phyloP scores from a whole-genome alignment of 2,888 invertebrate species.

The Microchrysa polita region DNA sequence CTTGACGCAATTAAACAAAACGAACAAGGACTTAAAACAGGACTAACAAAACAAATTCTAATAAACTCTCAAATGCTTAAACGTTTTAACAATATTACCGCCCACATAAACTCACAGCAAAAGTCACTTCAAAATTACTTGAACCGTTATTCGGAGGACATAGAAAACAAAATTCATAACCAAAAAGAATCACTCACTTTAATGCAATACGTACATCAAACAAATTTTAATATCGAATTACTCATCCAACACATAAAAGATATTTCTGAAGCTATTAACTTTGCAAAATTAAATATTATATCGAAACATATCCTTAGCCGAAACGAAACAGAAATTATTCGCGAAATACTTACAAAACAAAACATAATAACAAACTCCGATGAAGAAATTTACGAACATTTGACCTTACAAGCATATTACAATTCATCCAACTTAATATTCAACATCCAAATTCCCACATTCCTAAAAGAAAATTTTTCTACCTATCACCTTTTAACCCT shows the following conservation, averaged over 20 bases:
- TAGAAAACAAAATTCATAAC: too few relatives aligned
- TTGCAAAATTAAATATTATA: slow-evolving; percentile 29
- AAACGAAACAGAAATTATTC: too few relatives aligned
- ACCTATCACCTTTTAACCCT: not conserved
- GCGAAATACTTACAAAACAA: too few relatives aligned
- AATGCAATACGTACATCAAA: too few relatives aligned
- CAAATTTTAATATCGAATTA: slow-evolving; percentile 35
- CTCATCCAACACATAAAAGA: slow-evolving; percentile 36
- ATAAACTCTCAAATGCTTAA: slow-evolving; percentile 40
- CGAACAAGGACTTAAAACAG: slow-evolving; percentile 28
- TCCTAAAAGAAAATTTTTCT: not conserved
- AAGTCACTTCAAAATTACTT: slow-evolving; percentile 38
- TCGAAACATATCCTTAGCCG: not conserved
- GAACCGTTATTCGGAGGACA: not conserved
- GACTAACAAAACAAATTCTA: slow-evolving; percentile 9
- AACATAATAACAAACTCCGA: not conserved
- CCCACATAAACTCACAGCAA: slow-evolving; percentile 47
- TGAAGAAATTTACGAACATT: not conserved
- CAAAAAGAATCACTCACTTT: too few relatives aligned
- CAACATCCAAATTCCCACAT: not conserved
- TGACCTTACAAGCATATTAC: not conserved
- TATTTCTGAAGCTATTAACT: slow-evolving; percentile 39
- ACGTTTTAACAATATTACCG: slow-evolving; percentile 44
- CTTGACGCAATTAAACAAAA: slow-evolving; percentile 36
- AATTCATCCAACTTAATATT: not conserved